Percentiles rank a stretch among this genome's conserved stretches.
Conservation (phyloP, 2,113 vertebrate species). For the Tetraodon nigroviridis region DNA sequence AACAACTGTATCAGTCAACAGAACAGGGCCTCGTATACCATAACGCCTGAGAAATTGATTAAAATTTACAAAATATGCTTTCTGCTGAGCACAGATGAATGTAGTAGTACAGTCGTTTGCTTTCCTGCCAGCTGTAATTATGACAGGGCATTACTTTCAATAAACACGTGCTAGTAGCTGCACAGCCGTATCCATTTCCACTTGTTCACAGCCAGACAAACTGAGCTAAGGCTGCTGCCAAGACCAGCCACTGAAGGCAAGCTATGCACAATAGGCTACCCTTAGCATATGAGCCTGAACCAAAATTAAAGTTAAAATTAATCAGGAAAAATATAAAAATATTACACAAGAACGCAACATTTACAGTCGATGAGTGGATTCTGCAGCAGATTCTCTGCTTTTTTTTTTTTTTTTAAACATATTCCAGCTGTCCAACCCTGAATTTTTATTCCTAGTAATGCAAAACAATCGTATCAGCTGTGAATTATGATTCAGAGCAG, state of each 20-base stretch:
- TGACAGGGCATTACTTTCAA: slow-evolving; percentile 64
- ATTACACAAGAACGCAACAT: slow-evolving; percentile 53
- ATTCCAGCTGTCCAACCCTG: too few relatives aligned
- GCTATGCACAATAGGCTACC: slow-evolving; percentile 43
- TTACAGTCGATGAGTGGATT: too few relatives aligned
- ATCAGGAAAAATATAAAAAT: slow-evolving; percentile 75
- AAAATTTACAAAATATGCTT: slow-evolving; percentile 37
- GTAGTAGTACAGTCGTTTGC: slow-evolving; percentile 26
- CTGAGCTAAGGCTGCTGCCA: slow-evolving; percentile 51
- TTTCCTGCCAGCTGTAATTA: slow-evolving; percentile 56
- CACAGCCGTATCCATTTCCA: slow-evolving; percentile 59
- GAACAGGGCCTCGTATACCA: slow-evolving; percentile 5
- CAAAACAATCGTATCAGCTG: neutral
- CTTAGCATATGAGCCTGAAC: slow-evolving; percentile 46
- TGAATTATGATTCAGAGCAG: slow-evolving; percentile 1
- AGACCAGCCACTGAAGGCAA: slow-evolving; percentile 47
- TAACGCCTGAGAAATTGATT: slow-evolving; percentile 26
- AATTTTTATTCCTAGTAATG: neutral
- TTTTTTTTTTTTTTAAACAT: too few relatives aligned
- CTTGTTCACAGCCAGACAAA: slow-evolving; percentile 55
- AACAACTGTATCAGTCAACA: slow-evolving; percentile 31
- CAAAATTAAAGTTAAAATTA: slow-evolving; percentile 64
- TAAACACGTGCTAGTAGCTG: slow-evolving; percentile 59
- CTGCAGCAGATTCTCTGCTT: too few relatives aligned
- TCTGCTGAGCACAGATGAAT: slow-evolving; percentile 44